A percentile compares a stretch with the other conserved stretches of the same genome.
phyloP scores from a whole-genome alignment of 37 sponge, comb jelly and placozoan species.

The Halichondria panicea region DNA sequence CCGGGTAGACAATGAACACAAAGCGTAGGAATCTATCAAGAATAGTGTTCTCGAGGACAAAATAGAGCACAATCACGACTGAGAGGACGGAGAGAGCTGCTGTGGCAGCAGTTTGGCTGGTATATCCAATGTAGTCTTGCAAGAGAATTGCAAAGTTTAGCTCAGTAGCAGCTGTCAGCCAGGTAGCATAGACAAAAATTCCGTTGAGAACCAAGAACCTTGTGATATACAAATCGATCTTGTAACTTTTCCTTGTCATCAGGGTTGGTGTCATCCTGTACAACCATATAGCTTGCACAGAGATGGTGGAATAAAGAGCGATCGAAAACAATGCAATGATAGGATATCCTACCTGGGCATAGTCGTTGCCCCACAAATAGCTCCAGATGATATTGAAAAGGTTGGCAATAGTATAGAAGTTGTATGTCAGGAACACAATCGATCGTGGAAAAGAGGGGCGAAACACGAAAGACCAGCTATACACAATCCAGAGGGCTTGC shows the following conservation, averaged over 20 bases:
- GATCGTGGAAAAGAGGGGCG: conserved; percentile 23
- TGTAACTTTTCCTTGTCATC: too few relatives aligned
- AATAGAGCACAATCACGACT: neutral
- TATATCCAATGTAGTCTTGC: neutral
- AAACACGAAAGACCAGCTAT: conserved; percentile 61
- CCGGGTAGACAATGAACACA: conserved; percentile 38
- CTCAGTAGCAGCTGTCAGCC: conserved; percentile 6
- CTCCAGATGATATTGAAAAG: conserved; percentile 49
- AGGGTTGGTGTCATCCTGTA: too few relatives aligned
- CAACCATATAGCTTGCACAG: too few relatives aligned
- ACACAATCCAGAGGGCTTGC: conserved; percentile 59
- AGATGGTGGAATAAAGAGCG: too few relatives aligned
- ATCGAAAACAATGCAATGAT: too few relatives aligned
- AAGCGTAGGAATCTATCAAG: conserved; percentile 26
- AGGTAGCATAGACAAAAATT: conserved; percentile 17
- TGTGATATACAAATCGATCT: too few relatives aligned
- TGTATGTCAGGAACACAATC: conserved; percentile 18
- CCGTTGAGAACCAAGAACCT: conserved; percentile 26
- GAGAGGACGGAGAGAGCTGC: conserved; percentile 2
- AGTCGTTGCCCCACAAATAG: conserved; percentile 50
- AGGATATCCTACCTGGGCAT: too few relatives aligned
- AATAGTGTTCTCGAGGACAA: conserved; percentile 47
- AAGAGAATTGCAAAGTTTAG: conserved; percentile 17
- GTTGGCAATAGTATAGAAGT: conserved; percentile 9
- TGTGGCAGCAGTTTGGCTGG: neutral